Evolutionary conservation across 2,888 invertebrate genomes (phyloP), one percentile per base, ranked within the genome.

Genomic region (Nineta flava): DNA sequence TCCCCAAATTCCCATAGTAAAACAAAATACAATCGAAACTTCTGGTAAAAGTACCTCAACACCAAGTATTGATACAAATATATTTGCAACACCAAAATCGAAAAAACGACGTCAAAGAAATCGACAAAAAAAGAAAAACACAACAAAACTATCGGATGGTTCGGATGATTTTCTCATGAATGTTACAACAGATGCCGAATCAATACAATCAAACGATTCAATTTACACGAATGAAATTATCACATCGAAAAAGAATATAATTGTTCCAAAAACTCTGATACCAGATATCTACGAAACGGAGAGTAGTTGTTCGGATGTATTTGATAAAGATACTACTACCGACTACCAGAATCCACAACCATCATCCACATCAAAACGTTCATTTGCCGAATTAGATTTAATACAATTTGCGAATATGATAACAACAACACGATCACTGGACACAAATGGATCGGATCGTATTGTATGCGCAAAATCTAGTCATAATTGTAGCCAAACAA

Each of bases 381-480:
- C 13, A 2, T 44, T 17, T 19, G 26, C 9, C 9, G 44, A 44
- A 21, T 21, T 44, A 21, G 44, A 44, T 21, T 44, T 44, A 13
- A 26, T 17, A 10, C 44, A 44, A n/a, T 44, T 44, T n/a, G 44
- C 44, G 9, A n/a, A 26, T 31, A 44, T 44, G 44, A 44, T 44
- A 19, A 44, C 44, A 12, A 19, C 44, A 5, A 17, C 15, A 9
- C 44, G 44, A 7, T 10, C 44, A 3, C 2, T 2, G 12, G 26
- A 9, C 10, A 13, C 4, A 10, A 2, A n/a, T 10, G 7, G 15
- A 4, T n/a, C 38, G 6, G 7, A 38, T 15, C 3, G 5, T 38
- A 13, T 38, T 13, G 15, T n/a, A n/a, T 38, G 5, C 5, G 15
- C 15, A n/a, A 38, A 38, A 38, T n/a, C 38, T 13, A 38, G 38